A percentile compares a stretch with the other conserved stretches of the same genome.
Evolutionary conservation across 37 sponge, comb jelly and placozoan genomes (phyloP).

Genomic region (Haliclona indistincta): DNA sequence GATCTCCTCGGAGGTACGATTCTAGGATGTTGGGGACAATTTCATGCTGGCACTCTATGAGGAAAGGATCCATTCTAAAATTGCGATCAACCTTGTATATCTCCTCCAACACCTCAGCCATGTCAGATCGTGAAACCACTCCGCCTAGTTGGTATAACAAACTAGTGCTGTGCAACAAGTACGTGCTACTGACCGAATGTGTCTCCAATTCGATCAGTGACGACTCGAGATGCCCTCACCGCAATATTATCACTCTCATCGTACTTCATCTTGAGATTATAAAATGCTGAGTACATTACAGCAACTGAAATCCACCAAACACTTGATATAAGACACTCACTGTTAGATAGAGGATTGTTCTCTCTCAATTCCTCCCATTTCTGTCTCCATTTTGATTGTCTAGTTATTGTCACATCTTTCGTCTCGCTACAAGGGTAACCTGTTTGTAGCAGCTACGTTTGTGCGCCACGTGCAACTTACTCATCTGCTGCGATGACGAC

Average conservation of each 20-base stretch:
- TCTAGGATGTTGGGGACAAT: slow-evolving; percentile 93
- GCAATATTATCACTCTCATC: slow-evolving; percentile 94
- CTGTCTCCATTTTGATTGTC: slow-evolving; percentile 68
- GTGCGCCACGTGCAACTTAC: no score
- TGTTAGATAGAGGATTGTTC: slow-evolving; percentile 74
- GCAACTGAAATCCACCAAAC: not conserved
- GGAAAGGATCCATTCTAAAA: slow-evolving; percentile 76
- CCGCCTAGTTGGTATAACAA: no score
- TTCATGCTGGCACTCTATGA: slow-evolving; percentile 64
- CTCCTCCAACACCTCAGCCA: slow-evolving; percentile 76
- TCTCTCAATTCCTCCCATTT: slow-evolving; percentile 69
- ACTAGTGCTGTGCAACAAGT: not conserved
- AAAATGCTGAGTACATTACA: slow-evolving; percentile 36
- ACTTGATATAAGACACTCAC: slow-evolving; percentile 39
- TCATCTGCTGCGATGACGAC: no score
- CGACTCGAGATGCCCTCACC: slow-evolving; percentile 70
- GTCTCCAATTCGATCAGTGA: slow-evolving; percentile 81
- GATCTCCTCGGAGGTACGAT: slow-evolving; percentile 70
- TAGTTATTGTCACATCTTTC: slow-evolving; percentile 53
- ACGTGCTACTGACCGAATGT: not conserved
- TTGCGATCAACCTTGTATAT: slow-evolving; percentile 81
- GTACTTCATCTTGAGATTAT: slow-evolving; percentile 72
- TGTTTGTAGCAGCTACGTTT: no score
- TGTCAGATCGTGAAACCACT: slow-evolving; percentile 71
- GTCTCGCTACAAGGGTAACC: slow-evolving; percentile 66